These are phyloP conservation scores for Saccopteryx leptura DNA, from an alignment of 2,113 vertebrate species.

Conservation along the genomic window DNA sequence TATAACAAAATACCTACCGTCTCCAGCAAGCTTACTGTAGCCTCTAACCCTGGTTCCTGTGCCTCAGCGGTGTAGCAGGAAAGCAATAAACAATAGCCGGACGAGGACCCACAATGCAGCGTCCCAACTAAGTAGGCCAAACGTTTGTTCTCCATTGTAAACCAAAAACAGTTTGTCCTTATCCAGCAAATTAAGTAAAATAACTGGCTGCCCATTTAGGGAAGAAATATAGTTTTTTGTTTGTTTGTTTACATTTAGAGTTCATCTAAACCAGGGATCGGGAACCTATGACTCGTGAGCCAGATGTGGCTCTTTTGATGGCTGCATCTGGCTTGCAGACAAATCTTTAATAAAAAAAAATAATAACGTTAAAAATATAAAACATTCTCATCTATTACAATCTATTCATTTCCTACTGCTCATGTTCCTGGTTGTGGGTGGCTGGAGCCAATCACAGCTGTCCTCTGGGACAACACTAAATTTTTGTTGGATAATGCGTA, in stretches of 20 bases:
- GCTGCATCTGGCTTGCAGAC: too few relatives aligned
- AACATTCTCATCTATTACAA: too few relatives aligned
- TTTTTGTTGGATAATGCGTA: too few relatives aligned
- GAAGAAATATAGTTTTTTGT: neutral
- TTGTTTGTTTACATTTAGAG: conserved; percentile 43
- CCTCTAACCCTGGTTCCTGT: conserved; percentile 79
- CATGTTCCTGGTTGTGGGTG: too few relatives aligned
- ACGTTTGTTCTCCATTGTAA: neutral
- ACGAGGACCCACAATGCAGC: neutral
- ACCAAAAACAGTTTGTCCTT: conserved; percentile 26
- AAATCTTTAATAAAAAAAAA: too few relatives aligned
- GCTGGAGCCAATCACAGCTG: too few relatives aligned
- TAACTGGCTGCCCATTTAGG: neutral
- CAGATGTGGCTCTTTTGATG: too few relatives aligned
- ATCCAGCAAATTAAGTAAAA: neutral
- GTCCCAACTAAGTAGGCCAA: neutral
- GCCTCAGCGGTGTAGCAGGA: conserved; percentile 40
- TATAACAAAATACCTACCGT: conserved; percentile 71
- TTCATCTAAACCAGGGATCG: neutral
- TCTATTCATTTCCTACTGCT: too few relatives aligned
- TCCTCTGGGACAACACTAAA: too few relatives aligned
- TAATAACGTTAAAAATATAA: too few relatives aligned
- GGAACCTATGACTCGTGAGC: too few relatives aligned
- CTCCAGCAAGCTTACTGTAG: conserved; percentile 29
- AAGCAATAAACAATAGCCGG: conserved; percentile 58